A percentile compares a stretch with the other conserved stretches of the same genome.
Evolutionary conservation across 1,140 invertebrate species (phyloP).

Genomic region (Aphelinus certus): DNA sequence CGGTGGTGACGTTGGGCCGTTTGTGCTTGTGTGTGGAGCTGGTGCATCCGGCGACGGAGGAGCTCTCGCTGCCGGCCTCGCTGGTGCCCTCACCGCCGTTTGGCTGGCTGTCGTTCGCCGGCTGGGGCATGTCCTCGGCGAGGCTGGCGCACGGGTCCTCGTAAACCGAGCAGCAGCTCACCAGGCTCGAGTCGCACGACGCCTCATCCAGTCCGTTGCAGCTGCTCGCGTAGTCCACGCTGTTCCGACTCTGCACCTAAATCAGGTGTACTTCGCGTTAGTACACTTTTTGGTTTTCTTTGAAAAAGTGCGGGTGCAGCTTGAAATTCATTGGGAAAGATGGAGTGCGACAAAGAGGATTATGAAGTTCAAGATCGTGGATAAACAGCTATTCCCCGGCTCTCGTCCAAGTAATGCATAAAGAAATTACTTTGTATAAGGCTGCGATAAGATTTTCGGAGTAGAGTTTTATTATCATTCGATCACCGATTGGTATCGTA

Average conservation of each 20-base stretch:
- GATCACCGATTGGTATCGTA: no score
- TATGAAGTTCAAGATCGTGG: no score
- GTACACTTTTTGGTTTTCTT: no score
- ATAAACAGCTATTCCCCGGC: no score
- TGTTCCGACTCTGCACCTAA: slow-evolving; percentile 62
- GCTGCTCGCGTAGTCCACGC: slow-evolving; percentile 73
- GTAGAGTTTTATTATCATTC: no score
- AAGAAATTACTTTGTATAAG: no score
- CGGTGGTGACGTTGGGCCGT: neutral
- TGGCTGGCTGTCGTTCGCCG: slow-evolving; percentile 71
- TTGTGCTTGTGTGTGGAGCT: slow-evolving; percentile 41
- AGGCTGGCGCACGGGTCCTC: slow-evolving; percentile 69
- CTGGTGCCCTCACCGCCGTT: slow-evolving; percentile 73
- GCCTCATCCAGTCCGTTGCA: slow-evolving; percentile 67
- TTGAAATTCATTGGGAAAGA: no score
- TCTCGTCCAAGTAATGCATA: no score
- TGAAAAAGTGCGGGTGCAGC: no score
- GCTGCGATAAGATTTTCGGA: no score
- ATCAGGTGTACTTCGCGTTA: no score
- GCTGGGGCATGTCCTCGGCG: slow-evolving; percentile 63
- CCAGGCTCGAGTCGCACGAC: slow-evolving; percentile 79
- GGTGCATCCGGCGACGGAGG: slow-evolving; percentile 69
- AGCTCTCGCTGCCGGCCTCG: slow-evolving; percentile 80
- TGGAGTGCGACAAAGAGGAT: no score
- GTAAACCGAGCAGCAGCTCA: slow-evolving; percentile 78